phyloP scores from a whole-genome alignment of 2,113 vertebrate genomes.

The Sapayoa aenigma region DNA sequence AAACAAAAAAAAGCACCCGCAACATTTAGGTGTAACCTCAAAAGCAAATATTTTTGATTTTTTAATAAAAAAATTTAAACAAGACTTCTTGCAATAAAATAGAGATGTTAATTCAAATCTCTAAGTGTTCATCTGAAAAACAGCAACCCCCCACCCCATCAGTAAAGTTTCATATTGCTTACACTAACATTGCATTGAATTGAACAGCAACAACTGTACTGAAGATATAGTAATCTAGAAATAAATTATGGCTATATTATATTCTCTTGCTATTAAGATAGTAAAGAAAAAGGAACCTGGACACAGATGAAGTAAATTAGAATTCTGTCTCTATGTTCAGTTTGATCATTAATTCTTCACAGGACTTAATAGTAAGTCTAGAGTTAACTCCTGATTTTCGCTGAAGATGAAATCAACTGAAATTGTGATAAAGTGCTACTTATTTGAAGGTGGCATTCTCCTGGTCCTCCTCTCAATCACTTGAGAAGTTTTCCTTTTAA shows the following conservation, averaged over 20 bases:
- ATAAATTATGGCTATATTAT: not conserved
- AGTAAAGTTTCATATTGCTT: not conserved
- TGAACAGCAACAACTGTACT: not conserved
- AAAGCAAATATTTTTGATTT: not conserved
- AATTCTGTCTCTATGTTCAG: not conserved
- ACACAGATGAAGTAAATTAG: not conserved
- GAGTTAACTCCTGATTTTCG: not conserved
- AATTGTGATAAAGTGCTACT: not conserved
- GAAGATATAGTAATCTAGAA: not conserved
- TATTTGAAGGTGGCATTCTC: not conserved
- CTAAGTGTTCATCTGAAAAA: not conserved
- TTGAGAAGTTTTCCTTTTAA: not conserved
- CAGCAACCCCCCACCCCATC: fast-evolving
- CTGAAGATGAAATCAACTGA: not conserved
- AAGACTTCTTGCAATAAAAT: not conserved
- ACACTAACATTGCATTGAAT: not conserved
- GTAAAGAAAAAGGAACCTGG: not conserved
- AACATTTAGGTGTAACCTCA: not conserved
- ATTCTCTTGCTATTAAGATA: not conserved
- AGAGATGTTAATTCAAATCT: not conserved
- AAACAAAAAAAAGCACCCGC: not conserved
- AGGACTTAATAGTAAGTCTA: not conserved
- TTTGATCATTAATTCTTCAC: not conserved
- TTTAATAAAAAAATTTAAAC: not conserved
- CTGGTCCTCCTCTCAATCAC: not conserved